Percentiles rank a stretch among this genome's conserved stretches.
phyloP scores from a whole-genome alignment of 2,888 invertebrate genomes.

The Amphipoea oculea region DNA sequence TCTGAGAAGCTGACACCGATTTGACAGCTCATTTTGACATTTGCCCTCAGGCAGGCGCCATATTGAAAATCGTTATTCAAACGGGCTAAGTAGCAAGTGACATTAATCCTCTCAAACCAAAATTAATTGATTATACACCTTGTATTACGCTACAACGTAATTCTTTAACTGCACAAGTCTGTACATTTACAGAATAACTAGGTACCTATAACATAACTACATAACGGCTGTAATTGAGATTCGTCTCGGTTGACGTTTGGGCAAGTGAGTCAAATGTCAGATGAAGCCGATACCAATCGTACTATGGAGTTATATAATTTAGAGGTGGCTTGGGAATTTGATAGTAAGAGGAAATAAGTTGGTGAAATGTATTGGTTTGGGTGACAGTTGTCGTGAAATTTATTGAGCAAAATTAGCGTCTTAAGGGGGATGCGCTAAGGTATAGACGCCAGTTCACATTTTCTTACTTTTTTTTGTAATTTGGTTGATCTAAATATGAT shows the following conservation, averaged over 20 bases:
- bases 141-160: conserved; percentile 43
- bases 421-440: too few relatives aligned
- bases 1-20: not conserved
- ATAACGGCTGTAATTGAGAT: conserved; percentile 55
- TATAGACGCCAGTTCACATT: too few relatives aligned
- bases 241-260: conserved; percentile 57
- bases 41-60: conserved; percentile 23
- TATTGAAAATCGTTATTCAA: conserved; percentile 32
- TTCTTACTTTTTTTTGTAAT: too few relatives aligned
- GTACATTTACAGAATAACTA: conserved; percentile 5
- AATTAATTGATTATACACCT: conserved; percentile 41
- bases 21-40: conserved; percentile 30
- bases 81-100: conserved; percentile 34
- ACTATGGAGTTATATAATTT: conserved; percentile 48
- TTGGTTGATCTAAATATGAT: too few relatives aligned
- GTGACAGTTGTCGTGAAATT: not conserved
- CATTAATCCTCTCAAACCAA: conserved; percentile 33
- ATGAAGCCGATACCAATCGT: conserved; percentile 49
- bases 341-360: conserved; percentile 19
- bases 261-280: conserved; percentile 62
- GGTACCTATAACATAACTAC: conserved; percentile 10
- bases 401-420: not conserved
- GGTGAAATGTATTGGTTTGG: not conserved
- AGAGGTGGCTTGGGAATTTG: conserved; percentile 37
- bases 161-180: conserved; percentile 12